A percentile compares a stretch with the other conserved stretches of the same genome.
Conservation (phyloP, 1,140 invertebrate species). For the Lanistes nyassanus region DNA sequence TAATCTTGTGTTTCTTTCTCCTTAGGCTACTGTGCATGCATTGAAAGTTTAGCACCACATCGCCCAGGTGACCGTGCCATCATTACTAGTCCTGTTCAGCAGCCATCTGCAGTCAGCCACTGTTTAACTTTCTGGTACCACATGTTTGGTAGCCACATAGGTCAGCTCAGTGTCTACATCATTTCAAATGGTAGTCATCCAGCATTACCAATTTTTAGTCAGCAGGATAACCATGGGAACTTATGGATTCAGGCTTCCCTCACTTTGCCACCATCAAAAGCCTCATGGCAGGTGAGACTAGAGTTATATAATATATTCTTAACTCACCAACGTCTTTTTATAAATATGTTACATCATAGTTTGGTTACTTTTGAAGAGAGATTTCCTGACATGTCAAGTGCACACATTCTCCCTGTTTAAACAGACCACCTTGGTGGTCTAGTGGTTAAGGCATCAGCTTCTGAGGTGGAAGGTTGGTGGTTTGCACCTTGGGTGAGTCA, state of each 20-base stretch:
- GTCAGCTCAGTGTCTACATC: constrained; percentile 51
- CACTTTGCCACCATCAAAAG: constrained; percentile 30
- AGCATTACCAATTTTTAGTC: constrained; percentile 41
- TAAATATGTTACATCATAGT: too few species aligned
- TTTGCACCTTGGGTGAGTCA: too few species aligned
- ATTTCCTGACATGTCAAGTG: too few species aligned
- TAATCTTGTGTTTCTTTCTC: too few species aligned
- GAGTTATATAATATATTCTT: too few species aligned
- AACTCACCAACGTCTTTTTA: too few species aligned
- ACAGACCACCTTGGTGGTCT: too few species aligned
- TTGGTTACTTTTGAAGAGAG: too few species aligned
- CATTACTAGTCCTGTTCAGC: constrained; percentile 41
- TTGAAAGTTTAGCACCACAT: constrained; percentile 54
- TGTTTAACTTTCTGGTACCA: constrained; percentile 77
- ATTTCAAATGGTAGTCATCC: constrained; percentile 29
- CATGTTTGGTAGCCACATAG: constrained; percentile 75
- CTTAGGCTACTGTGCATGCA: constrained; percentile 61
- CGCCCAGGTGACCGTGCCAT: constrained; percentile 45
- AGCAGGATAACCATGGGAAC: constrained; percentile 51
- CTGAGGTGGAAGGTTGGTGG: too few species aligned
- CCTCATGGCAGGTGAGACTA: constrained; percentile 34
- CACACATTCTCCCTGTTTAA: too few species aligned
- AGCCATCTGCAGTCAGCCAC: constrained; percentile 20
- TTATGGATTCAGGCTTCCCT: constrained; percentile 53
- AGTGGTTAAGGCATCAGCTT: too few species aligned